Evolutionary conservation across 2,113 vertebrate species (phyloP), one percentile per base, ranked within the genome.

Genomic region (Passer montanus): DNA sequence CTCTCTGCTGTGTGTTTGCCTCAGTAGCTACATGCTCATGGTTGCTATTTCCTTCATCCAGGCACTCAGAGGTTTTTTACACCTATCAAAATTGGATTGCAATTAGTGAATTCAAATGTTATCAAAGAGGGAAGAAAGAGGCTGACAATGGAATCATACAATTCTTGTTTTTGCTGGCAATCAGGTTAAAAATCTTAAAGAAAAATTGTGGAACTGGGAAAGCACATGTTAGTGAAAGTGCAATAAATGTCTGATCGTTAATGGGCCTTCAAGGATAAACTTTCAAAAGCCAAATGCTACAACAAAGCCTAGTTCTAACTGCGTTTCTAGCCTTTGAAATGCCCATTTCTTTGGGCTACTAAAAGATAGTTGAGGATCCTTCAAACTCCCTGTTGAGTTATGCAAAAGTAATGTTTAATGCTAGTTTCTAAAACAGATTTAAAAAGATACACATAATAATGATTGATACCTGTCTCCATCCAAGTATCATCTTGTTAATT

Each of bases 311-410:
- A 33, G 11, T 55, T 22, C 26, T 82, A 83, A 68, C 28, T 83
- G 15, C 20, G 53, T 52, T 91, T 62, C n/a, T 66, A 75, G 63
- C 13, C 41, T 80, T 93, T 91, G 87, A 95, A 95, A 97, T 63
- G 84, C 46, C 24, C 18, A 28, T 55, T 85, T 47, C 16, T 77
- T 93, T 95, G 35, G 84, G 78, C 59, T 84, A 19, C 72, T 59
- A 37, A 80, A 37, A 80, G 64, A 47, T 15, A 86, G 24, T 9
- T 70, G 17, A 83, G 13, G 23, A 55, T 83, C 35, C 30, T 83
- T 94, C 87, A 90, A 30, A 67, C 8, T 78, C 35, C 12, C 15
- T 69, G 46, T 35, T 64, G 33, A 96, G 39, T 74, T 74, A 77
- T 44, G 55, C 27, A 94, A 67, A 93, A 85, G 4, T 39, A 53